Evolutionary conservation across 2,888 invertebrate genomes (phyloP), one percentile per base, ranked within the genome.

Genomic region (Drosophila rellima): DNA sequence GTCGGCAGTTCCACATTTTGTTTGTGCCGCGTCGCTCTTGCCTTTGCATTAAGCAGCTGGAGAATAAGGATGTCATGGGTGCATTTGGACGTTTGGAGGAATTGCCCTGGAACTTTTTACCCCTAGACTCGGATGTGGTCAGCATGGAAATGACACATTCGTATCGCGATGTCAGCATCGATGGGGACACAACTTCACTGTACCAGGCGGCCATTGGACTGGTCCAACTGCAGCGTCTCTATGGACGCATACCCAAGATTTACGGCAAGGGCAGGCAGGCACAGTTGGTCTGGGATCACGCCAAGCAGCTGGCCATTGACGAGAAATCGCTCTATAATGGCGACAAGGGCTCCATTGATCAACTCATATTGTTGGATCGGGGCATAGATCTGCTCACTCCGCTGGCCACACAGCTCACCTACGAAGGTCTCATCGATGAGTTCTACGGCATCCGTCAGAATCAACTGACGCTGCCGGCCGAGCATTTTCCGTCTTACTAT

Each of bases 381-480:
- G 95, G 96, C 44, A 94, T 98, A 3, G 99, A 99, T 94, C 94
- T 98, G 57, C 94, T 99, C 50, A 97, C 98, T 48, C 97, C 98
- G 0, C 93, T 99, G 85, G 95, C 97, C 0, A 98, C 98, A 0
- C 99, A 99, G 90, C 94, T 99, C 35, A 99, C 99, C 0, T 99
- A 99, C 88, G 99, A 99, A 92, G 99, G 99, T 3, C 94, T 99
- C 7, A 97, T 99, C 74, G 99, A 99, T 93, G 99, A 99, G 92
- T 94, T 98, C 63, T 99, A 96, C 93, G 96, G 96, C 35, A 97
- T 99, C 65, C 96, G 95, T 80, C 95, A 94, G 82, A 95, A 96
- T 31, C 96, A 96, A 20, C 97, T 97, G 0, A 95, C 95, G 48
- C 94, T 99, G 85, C 98, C 98, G 0, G 96, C 96, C 0, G 96